A percentile compares a stretch with the other conserved stretches of the same genome.
Conservation (phyloP, 2,888 invertebrate species). For the Panopea generosa region DNA sequence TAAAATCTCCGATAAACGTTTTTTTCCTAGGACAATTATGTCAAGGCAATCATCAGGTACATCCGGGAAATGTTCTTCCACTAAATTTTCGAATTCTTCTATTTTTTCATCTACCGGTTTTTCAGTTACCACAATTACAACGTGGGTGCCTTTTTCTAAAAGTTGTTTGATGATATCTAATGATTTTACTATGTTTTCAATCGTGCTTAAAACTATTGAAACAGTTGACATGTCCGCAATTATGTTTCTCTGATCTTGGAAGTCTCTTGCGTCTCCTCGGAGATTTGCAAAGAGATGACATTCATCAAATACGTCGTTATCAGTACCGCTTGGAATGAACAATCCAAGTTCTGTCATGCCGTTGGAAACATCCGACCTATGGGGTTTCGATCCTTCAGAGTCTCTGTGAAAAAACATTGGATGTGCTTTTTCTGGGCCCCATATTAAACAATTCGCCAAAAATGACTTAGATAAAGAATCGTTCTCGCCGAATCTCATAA, state of each 20-base stretch:
- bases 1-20: background rate
- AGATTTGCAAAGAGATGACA: slow-evolving; percentile 13
- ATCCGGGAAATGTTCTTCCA: background rate
- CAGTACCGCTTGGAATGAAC: slow-evolving; percentile 8
- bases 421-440: slow-evolving; percentile 27
- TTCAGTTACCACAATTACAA: no score
- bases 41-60: slow-evolving; percentile 5
- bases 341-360: slow-evolving; percentile 26
- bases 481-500: slow-evolving; percentile 8
- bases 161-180: no score
- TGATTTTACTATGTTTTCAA: no score
- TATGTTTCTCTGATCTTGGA: background rate
- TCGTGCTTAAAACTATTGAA: slow-evolving; percentile 2
- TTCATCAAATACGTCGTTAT: background rate
- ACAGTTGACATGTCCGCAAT: slow-evolving; percentile 1
- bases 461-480: slow-evolving; percentile 15
- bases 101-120: no score
- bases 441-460: slow-evolving; percentile 12
- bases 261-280: slow-evolving; percentile 9
- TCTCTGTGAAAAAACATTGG: slow-evolving; percentile 22
- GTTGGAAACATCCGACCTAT: slow-evolving; percentile 4
- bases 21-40: background rate
- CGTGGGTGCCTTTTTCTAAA: background rate
- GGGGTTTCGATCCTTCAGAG: slow-evolving; percentile 12
- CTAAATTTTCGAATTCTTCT: background rate